Base-by-base conservation (phyloP, 2,797 vertebrate genomes). In the Bucorvus abyssinicus region DNA sequence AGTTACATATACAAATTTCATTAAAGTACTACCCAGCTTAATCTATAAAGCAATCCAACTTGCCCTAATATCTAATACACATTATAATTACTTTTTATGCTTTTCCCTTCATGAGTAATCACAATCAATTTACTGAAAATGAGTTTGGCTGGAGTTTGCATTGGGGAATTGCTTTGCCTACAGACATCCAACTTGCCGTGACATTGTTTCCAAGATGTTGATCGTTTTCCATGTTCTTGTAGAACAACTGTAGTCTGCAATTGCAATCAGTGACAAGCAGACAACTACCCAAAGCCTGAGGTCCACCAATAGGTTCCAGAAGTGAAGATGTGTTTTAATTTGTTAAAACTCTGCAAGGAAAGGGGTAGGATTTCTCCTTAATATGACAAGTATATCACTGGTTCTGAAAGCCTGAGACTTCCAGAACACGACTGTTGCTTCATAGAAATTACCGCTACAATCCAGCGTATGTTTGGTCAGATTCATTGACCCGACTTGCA, bases 81-180 rank as follows among this genome's bases (percentile, higher is more conserved):
- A 40, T 82, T 89, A 85, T 95, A 96, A 96, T 97, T 94, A 94
- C 93, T 91, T 94, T 90, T 89, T 96, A 93, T 95, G 70, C 56
- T 70, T 87, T 81, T 89, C n/a, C 60, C 42, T 71, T 92, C 86
- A 71, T 77, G 87, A 95, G 84, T 94, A 94, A 96, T 96, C 92
- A 93, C 85, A 95, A 95, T 97, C 88, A 96, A 93, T 97, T 97
- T 97, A 84, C 84, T 92, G 87, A 63, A 95, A 94, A 83, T 88
- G 50, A 44, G 36, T 84, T 90, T 95, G 93, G 44, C 67, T 93
- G 65, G 59, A 50, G 57, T 92, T 92, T 84, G 49, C 3, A 1
- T 21, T 63, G 30, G 71, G 61, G 87, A 95, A 93, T 87, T 95
- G 56, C 40, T 69, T 96, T 94, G 90, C 87, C 91, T 93, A 53